Percentiles rank a stretch among this genome's conserved stretches.
Conservation (phyloP, 2,113 vertebrate genomes). For the Heliornis fulica region DNA sequence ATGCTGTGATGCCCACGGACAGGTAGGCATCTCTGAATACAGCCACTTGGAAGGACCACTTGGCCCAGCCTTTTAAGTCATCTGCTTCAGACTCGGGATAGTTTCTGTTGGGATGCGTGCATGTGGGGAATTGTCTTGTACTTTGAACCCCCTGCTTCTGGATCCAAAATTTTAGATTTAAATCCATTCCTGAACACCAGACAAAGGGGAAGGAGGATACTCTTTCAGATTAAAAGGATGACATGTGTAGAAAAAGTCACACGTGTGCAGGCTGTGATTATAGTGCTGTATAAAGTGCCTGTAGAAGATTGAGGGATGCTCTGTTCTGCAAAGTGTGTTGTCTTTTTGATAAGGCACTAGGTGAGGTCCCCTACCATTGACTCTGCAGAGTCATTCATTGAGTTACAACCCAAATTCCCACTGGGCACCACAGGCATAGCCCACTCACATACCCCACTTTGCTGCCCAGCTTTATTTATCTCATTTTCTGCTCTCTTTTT, state of each 20-base stretch:
- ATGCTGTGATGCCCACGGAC: not conserved
- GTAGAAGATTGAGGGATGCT: not conserved
- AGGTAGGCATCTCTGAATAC: not conserved
- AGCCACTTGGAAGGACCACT: not conserved
- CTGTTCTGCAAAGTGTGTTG: not conserved
- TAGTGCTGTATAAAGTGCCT: not conserved
- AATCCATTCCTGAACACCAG: not conserved
- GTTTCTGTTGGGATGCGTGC: not conserved
- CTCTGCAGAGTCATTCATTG: not conserved
- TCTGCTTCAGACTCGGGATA: not conserved
- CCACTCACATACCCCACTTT: not conserved
- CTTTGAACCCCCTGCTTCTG: not conserved
- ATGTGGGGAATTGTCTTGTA: rapidly evolving
- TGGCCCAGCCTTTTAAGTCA: not conserved
- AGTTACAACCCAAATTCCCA: not conserved
- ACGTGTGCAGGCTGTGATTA: not conserved
- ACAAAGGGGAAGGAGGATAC: not conserved
- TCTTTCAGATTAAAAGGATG: not conserved
- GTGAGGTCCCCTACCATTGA: not conserved
- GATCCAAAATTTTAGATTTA: not conserved
- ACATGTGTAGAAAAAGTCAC: not conserved
- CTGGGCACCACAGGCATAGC: not conserved
- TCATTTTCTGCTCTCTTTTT: not conserved
- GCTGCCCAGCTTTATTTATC: not conserved
- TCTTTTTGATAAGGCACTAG: not conserved